Base-by-base conservation (phyloP, 2,888 invertebrate species). In the Hypsopygia costalis region DNA sequence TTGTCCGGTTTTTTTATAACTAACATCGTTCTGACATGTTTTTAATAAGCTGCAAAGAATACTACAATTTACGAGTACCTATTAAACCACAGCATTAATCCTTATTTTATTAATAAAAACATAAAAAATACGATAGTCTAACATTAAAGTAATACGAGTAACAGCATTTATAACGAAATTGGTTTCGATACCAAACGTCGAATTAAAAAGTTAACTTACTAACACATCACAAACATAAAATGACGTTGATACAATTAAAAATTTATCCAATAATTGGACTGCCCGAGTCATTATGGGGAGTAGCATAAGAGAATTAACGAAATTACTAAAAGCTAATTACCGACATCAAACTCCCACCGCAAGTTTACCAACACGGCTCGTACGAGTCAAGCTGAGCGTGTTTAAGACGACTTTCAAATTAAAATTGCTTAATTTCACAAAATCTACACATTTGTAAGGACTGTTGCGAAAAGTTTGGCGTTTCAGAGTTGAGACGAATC, bases 321-420 rank as follows among this genome's bases (percentile, higher is more conserved):
- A 76, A 77, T 80, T 74, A 69, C 64, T 55, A 44, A 60, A 76
- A 78, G 69, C 69, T 81, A 81, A 81, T 81, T 81, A 77, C 69
- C 54, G 65, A 73, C 71, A 74, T 79, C 69, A 77, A 77, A 79
- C 73, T 79, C 56, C 34, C 49, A 46, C 55, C 59, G 55, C 62
- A 69, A 76, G 66, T 72, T n/a, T 25, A 25, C 25, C 8, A 25
- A 25, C 25, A 25, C 1, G n/a, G 3, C 25, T 7, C 25, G n/a
- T 25, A 21, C 25, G n/a, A 25, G 5, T n/a, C n/a, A 25, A 25
- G 6, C 25, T 7, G 25, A 25, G 25, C 25, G 25, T 25, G 25
- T 25, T 1, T 25, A 2, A 25, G 25, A 25, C 25, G 25, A 25
- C 1, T 25, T 25, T n/a, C 25, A 25, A 25, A 25, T 25, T 25